Base-by-base conservation (phyloP, 2,888 invertebrate genomes). In the Sminthurinus aureus region DNA sequence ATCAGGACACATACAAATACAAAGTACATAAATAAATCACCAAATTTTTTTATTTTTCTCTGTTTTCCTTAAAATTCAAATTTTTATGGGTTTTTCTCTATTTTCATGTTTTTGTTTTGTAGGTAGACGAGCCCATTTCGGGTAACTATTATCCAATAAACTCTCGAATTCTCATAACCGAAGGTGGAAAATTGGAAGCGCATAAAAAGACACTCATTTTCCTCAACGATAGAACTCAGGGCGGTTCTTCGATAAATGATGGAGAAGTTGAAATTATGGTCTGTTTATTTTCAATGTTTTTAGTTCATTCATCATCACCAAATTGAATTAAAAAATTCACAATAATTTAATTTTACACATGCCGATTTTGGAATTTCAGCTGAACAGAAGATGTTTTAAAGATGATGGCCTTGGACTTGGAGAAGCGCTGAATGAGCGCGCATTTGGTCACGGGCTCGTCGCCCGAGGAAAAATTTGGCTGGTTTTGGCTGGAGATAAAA, bases 101-200 rank as follows among this genome's bases (percentile, higher is more conserved):
- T 58, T 2, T 58, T 2, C 1, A 6, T 38, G 38, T 58, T 15
- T 3, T 58, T 26, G 4, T 22, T 66, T 64, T 66, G 0, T 20
- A 79, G 79, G 20, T 86, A 0, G 83, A 85, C 74, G 98, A 98
- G 90, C 93, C 93, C 0, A 91, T 96, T 0, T 92, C 97, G 0
- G 95, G 94, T 0, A 99, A 99, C 90, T 99, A 98, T 90, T 99
- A 98, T 90, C 99, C 99, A 0, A 92, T 99, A 0, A 96, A 96
- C 0, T 94, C 95, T 18, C 93, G 94, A 89, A 96, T 98, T 92
- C n/a, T 86, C n/a, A 84, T 88, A 13, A 85, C 78, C 50, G 86
- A 84, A 38, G 52, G 84, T 12, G 79, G 75, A 15, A 26, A 75
- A 13, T 4, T 81, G 0, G 83, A 81, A 58, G 85, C 83, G 6